Evolutionary conservation across 2,888 invertebrate species (phyloP).

Genomic region (Cremastinae sp.): DNA sequence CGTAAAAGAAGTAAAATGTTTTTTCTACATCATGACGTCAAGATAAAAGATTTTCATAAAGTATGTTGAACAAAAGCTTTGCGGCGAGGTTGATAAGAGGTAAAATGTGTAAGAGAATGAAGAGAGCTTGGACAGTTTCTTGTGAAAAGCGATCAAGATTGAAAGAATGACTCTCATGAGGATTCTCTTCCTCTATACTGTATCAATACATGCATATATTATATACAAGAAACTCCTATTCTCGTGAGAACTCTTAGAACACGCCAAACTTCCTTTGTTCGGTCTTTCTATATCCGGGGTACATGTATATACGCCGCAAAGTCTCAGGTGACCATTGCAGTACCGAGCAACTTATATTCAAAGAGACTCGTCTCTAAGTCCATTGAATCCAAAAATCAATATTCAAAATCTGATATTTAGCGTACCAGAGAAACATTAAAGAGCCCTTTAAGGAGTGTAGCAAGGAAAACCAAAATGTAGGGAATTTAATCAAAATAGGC

Average conservation of each 20-base stretch:
- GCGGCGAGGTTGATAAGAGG: background rate
- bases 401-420: too few species aligned
- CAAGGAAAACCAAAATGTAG: too few species aligned
- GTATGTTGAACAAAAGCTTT: background rate
- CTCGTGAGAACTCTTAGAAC: constrained; percentile 19
- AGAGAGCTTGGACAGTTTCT: constrained; percentile 14
- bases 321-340: constrained; percentile 16
- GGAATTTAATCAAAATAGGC: too few species aligned
- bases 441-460: too few species aligned
- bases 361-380: background rate
- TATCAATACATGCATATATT: constrained; percentile 18
- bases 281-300: too few species aligned
- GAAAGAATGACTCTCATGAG: constrained; percentile 28
- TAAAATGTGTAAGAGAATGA: background rate
- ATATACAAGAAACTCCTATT: constrained; percentile 17
- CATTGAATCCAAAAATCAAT: too few species aligned
- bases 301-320: constrained; percentile 5
- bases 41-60: background rate
- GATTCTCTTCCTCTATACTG: background rate
- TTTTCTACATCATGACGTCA: too few species aligned
- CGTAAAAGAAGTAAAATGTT: too few species aligned
- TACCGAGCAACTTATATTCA: background rate
- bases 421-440: too few species aligned
- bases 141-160: background rate
- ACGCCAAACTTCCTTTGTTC: constrained; percentile 15